Evolutionary conservation across 2,113 vertebrate genomes (phyloP).

Genomic region (Rhagologus leucostigma): DNA sequence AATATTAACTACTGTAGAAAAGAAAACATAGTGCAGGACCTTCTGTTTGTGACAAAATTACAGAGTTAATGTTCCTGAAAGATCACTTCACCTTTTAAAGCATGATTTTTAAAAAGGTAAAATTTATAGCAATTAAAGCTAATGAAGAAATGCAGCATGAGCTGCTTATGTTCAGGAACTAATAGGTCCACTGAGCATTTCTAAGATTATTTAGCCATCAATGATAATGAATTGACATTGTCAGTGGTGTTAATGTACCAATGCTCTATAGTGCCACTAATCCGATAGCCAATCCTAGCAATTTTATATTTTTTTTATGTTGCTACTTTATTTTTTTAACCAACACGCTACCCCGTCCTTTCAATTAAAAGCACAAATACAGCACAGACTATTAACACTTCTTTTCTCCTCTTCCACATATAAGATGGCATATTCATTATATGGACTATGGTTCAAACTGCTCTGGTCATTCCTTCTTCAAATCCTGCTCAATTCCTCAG

Average conservation of each 20-base stretch:
- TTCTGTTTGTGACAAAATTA: constrained; percentile 83
- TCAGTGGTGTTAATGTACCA: constrained; percentile 72
- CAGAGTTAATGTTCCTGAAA: constrained; percentile 82
- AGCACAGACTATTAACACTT: neutral
- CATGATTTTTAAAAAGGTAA: constrained; percentile 80
- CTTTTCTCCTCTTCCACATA: neutral
- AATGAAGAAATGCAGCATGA: constrained; percentile 83
- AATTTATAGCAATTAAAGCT: constrained; percentile 84
- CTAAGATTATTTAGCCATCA: constrained; percentile 79
- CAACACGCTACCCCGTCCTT: neutral
- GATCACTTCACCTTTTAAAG: constrained; percentile 82
- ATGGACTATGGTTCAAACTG: neutral
- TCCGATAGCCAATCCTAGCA: constrained; percentile 47
- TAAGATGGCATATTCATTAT: neutral
- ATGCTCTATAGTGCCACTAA: constrained; percentile 51
- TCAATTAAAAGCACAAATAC: constrained; percentile 39
- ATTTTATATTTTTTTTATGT: constrained; percentile 29
- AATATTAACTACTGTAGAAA: constrained; percentile 65
- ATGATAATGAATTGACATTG: constrained; percentile 81
- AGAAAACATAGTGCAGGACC: constrained; percentile 73
- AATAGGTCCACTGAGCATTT: constrained; percentile 82
- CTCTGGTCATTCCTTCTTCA: neutral
- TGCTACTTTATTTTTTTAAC: constrained; percentile 48
- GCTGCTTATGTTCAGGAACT: constrained; percentile 82
- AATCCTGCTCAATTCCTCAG: neutral